Conservation (phyloP, 2,113 vertebrate genomes). For the Corvus moneduloides region DNA sequence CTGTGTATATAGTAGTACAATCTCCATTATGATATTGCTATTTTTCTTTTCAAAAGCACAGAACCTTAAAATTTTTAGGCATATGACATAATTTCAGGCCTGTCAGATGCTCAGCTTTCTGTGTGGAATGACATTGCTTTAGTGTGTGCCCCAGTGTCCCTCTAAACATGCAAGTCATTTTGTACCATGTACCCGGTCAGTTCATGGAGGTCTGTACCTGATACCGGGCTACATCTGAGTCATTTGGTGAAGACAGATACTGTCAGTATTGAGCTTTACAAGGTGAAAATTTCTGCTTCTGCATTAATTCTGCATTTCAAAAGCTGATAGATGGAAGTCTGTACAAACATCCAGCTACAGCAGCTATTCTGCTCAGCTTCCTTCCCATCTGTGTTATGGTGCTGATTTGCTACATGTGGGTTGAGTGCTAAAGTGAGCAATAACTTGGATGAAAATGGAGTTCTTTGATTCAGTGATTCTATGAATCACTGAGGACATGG, state of each 20-base stretch:
- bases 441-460: neutral
- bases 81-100: neutral
- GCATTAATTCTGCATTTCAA: neutral
- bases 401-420: neutral
- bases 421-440: neutral
- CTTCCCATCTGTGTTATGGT: neutral
- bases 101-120: neutral
- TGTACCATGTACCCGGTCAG: accelerated
- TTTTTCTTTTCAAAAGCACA: neutral
- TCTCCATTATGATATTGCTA: neutral
- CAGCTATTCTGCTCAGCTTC: neutral
- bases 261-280: neutral
- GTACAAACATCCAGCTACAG: neutral
- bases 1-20: neutral
- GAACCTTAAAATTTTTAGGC: neutral
- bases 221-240: neutral
- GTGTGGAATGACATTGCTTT: neutral
- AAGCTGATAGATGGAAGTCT: neutral
- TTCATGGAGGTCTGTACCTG: accelerated
- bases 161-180: neutral
- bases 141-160: neutral
- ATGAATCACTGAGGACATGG: neutral
- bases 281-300: neutral
- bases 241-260: neutral
- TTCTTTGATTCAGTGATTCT: neutral